Percentiles rank a stretch among this genome's conserved stretches.
These are phyloP conservation scores for Telenomus remus DNA, from an alignment of 1,140 invertebrate genomes.

Conservation along the genomic window DNA sequence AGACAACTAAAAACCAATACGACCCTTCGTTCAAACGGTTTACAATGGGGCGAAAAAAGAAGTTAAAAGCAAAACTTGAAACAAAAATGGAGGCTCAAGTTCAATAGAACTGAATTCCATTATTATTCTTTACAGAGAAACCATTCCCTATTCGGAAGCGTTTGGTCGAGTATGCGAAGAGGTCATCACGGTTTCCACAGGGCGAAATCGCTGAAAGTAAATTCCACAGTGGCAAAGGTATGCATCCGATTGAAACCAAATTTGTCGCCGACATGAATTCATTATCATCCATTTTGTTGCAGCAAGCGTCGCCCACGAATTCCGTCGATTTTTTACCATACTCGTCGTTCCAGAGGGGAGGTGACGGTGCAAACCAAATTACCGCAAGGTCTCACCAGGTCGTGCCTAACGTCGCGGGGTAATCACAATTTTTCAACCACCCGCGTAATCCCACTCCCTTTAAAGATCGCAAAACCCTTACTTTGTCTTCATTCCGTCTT, in stretches of 20 bases:
- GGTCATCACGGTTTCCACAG: slow-evolving; percentile 79
- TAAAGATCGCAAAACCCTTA: too few species aligned
- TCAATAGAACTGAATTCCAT: too few species aligned
- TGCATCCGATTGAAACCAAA: not conserved
- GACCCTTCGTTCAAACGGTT: not conserved
- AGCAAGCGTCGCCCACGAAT: slow-evolving; percentile 78
- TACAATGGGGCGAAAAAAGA: too few species aligned
- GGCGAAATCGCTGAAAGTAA: slow-evolving; percentile 78
- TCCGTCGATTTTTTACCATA: slow-evolving; percentile 79
- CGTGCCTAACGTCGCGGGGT: slow-evolving; percentile 75
- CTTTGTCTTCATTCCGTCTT: slow-evolving; percentile 13
- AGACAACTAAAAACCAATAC: slow-evolving; percentile 1
- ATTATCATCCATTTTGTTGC: not conserved
- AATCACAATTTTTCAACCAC: slow-evolving; percentile 26
- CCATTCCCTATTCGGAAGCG: slow-evolving; percentile 96
- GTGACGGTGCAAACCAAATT: slow-evolving; percentile 72
- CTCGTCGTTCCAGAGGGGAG: slow-evolving; percentile 77
- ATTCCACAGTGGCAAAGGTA: slow-evolving; percentile 74
- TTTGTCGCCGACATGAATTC: not conserved
- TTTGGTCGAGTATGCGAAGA: slow-evolving; percentile 92
- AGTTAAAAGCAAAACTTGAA: too few species aligned
- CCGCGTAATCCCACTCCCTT: too few species aligned
- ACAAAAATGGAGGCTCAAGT: too few species aligned
- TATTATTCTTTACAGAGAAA: slow-evolving; percentile 89
- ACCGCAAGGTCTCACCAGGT: slow-evolving; percentile 74